A percentile compares a stretch with the other conserved stretches of the same genome.
Conservation (phyloP, 2,113 vertebrate species). For the Diadophis punctatus region DNA sequence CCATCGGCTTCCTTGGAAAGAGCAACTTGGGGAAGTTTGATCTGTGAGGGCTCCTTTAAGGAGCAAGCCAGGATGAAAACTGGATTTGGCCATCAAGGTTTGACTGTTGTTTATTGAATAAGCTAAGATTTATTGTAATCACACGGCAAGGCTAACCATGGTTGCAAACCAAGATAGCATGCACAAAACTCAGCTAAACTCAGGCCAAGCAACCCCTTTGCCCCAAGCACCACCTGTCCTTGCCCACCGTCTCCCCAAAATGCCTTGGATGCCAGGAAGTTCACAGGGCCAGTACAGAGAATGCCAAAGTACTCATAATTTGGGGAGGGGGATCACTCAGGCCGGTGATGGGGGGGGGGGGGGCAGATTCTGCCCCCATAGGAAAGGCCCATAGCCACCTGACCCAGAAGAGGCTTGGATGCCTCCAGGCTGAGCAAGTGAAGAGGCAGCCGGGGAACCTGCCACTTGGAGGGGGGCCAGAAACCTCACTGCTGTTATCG, state of each 20-base stretch:
- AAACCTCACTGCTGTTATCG: neutral
- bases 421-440: neutral
- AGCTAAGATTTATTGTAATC: neutral
- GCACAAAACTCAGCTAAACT: too few relatives aligned
- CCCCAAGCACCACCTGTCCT: too few relatives aligned
- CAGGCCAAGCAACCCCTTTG: neutral
- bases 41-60: neutral
- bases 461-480: neutral
- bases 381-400: neutral
- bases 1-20: neutral
- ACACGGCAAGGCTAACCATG: neutral
- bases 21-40: neutral
- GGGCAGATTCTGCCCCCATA: neutral
- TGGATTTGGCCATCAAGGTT: neutral
- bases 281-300: neutral
- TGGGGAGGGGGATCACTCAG: neutral
- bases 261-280: neutral
- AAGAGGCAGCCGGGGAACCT: neutral
- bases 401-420: neutral
- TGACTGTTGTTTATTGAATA: neutral
- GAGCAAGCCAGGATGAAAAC: neutral
- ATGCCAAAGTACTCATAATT: neutral
- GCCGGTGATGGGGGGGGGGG: neutral
- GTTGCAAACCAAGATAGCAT: neutral
- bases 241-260: neutral